Evolutionary conservation across 2,113 vertebrate species (phyloP).

Genomic region (Hylia prasina): DNA sequence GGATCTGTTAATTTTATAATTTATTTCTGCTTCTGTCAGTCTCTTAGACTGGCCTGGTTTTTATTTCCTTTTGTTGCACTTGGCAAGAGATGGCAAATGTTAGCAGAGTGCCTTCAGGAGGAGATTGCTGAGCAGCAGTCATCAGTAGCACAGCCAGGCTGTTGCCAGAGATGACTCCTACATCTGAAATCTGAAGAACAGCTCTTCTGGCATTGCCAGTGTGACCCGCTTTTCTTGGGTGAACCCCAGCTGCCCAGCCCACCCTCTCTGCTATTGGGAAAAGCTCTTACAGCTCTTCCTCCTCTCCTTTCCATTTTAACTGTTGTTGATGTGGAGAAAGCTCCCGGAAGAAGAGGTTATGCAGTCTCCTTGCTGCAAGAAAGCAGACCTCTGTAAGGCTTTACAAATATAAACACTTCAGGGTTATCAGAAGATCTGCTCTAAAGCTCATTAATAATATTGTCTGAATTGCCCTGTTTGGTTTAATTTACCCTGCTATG

Average conservation of each 20-base stretch:
- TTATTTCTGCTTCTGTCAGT: constrained; percentile 20
- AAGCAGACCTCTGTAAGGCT: not conserved
- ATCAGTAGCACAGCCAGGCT: not conserved
- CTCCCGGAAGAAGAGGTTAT: not conserved
- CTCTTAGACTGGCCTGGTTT: not conserved
- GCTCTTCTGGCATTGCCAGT: not conserved
- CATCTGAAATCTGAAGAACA: not conserved
- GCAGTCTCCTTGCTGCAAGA: not conserved
- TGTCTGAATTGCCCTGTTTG: not conserved
- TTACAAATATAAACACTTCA: not conserved
- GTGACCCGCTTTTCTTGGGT: not conserved
- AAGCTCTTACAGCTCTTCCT: not conserved
- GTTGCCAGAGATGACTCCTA: not conserved
- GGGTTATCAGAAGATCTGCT: not conserved
- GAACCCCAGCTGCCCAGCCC: not conserved
- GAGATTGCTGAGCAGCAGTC: not conserved
- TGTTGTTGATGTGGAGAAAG: not conserved
- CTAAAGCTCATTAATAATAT: not conserved
- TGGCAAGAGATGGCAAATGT: not conserved
- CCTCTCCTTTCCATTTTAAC: not conserved
- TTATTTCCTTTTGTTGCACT: not conserved
- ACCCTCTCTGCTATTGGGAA: not conserved
- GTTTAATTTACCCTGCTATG: not conserved
- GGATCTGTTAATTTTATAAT: not conserved
- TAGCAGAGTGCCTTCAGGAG: not conserved